These are phyloP conservation scores for Tylochromis polylepis DNA, from an alignment of 2,113 vertebrate species.

Conservation along the genomic window DNA sequence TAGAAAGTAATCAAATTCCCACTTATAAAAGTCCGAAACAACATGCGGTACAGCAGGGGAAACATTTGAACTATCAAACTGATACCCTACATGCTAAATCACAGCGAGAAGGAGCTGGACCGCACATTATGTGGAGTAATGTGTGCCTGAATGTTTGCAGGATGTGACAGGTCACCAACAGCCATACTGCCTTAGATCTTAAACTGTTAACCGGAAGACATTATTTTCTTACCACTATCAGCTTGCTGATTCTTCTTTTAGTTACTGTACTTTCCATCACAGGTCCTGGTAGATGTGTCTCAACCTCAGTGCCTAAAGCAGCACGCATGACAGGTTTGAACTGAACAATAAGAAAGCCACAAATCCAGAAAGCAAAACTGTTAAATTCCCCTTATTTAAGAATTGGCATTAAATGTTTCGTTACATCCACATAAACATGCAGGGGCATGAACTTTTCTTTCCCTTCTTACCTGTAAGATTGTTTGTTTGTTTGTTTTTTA, in stretches of 20 bases:
- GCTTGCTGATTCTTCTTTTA: background rate
- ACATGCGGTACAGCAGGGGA: background rate
- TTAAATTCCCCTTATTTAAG: background rate
- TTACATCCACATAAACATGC: background rate
- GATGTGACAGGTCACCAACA: background rate
- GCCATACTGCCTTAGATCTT: background rate
- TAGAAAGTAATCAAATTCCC: background rate
- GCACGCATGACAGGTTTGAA: background rate
- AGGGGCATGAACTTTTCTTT: background rate
- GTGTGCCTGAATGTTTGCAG: background rate
- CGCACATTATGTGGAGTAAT: background rate
- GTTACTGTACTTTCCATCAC: background rate
- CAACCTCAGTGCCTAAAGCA: background rate
- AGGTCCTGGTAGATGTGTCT: background rate
- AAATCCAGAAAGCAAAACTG: background rate
- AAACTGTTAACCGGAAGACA: background rate
- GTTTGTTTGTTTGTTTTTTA: background rate
- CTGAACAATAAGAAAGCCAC: background rate
- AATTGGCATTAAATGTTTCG: constrained; percentile 11
- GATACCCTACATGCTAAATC: background rate
- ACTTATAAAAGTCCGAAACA: background rate
- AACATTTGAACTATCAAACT: background rate
- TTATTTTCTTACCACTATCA: background rate
- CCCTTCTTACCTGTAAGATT: background rate
- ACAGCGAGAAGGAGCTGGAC: background rate